Evolutionary conservation across 2,888 invertebrate species (phyloP), one percentile per base, ranked within the genome.

Genomic region (Caenorhabditis sp.): DNA sequence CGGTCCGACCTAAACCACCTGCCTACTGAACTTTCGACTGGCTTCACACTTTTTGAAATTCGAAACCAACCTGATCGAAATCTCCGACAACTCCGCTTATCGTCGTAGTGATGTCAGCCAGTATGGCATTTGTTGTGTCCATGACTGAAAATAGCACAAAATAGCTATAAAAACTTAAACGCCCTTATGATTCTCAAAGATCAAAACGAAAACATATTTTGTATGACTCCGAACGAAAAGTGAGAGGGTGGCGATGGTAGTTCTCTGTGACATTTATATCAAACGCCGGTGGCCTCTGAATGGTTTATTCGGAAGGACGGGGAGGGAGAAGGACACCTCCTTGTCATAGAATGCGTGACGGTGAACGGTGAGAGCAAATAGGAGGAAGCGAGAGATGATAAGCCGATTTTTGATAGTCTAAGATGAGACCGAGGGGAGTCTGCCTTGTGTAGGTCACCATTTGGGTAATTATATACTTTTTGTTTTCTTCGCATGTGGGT

Each of bases 321-420:
- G n/a, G n/a, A n/a, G n/a, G 28, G 22, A 38, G 35, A 8, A 14
- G 63, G 63, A 54, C 72, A 47, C 64, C 70, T 70, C 72, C 31
- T 66, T 64, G 44, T 56, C 51, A 41, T 61, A 72, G 72, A 80
- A 73, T 80, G 47, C 69, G 70, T 79, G 35, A 59, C 58, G 58
- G 22, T 22, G 35, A 56, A 79, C n/a, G 56, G 56, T 49, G 47
- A 14, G 66, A 58, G 54, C 75, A 66, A 75, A 66, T 58, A 24
- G 22, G 22, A 64, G 44, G 56, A 12, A 44, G 51, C 7, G 24
- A 22, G n/a, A 49, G 8, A 58, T 31, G 22, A 49, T 72, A 70
- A 79, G 61, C 79, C 70, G 70, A 63, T 79, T 70, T 64, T 72
- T 72, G 72, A 70, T 70, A 64, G 70, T 72, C 47, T 79, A 70